Evolutionary conservation across 2,113 vertebrate species (phyloP), one percentile per base, ranked within the genome.

Genomic region (Limnothrissa miodon): DNA sequence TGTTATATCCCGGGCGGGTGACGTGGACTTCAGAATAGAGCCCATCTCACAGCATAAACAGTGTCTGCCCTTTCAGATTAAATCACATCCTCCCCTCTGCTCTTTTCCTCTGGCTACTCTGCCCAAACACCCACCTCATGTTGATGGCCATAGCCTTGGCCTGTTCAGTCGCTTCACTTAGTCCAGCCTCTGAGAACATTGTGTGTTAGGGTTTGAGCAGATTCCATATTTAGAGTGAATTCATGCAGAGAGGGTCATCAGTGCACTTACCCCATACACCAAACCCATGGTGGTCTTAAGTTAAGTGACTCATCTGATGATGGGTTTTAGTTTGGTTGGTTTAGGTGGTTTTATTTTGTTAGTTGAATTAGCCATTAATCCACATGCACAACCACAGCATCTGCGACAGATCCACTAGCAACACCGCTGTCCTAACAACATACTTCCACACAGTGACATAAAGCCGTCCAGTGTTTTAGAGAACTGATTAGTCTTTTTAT

Each of bases 201-300:
- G 66, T 39, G 66, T 33, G 15, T 5, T 33, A 5, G 29, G 66
- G 29, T 74, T 2, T 17, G 66, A 74, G 66, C 17, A 11, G 29
- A 15, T 5, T 36, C 66, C 66, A 74, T 74, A 74, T 74, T 74
- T 74, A 74, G 66, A 74, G 66, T 39, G 29, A 33, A 74, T 74
- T 74, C 66, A 36, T 74, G 66, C 15, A 36, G 66, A 74, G 66
- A 74, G 36, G 66, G 66, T 39, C 66, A 74, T 74, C 66, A 36
- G 25, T 74, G 25, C 33, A 56, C 51, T 25, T 13, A 25, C 59
- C 59, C 59, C 59, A 33, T 66, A 33, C 1, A 66, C 25, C 13
- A 8, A 25, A 66, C 59, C 13, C 25, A 66, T 56, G 51, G 21
- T 56, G 51, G 19, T 56, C 21, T 56, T 56, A 23, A 19, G 51